Percentiles rank a stretch among this genome's conserved stretches.
Evolutionary conservation across 1,140 invertebrate species (phyloP).

Genomic region (Lerema accius): DNA sequence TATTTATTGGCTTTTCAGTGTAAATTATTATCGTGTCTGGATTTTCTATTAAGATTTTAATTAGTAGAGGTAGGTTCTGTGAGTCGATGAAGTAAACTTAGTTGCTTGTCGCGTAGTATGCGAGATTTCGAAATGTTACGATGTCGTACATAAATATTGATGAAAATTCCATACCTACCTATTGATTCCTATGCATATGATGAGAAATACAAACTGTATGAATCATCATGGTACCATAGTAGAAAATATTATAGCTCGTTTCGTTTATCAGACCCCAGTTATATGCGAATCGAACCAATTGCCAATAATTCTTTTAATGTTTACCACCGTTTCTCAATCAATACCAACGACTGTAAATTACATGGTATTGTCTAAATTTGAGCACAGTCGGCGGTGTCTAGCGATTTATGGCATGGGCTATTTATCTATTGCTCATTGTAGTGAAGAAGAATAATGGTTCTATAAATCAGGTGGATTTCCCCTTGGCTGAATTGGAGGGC

Average conservation of each 20-base stretch:
- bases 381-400: slow-evolving; percentile 4
- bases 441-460: slow-evolving; percentile 23
- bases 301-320: background rate
- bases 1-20: slow-evolving; percentile 15
- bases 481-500: slow-evolving; percentile 2
- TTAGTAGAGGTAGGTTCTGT: background rate
- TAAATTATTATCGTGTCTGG: slow-evolving; percentile 14
- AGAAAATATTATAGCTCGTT: too few relatives aligned
- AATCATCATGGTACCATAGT: too few relatives aligned
- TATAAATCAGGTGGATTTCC: slow-evolving; percentile 15
- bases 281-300: background rate
- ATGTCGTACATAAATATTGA: too few relatives aligned
- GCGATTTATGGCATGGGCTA: slow-evolving; percentile 15
- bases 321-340: background rate
- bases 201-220: too few relatives aligned
- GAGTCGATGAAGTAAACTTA: too few relatives aligned
- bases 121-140: too few relatives aligned
- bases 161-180: too few relatives aligned
- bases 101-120: too few relatives aligned
- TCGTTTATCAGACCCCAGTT: too few relatives aligned
- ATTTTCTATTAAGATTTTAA: slow-evolving; percentile 24
- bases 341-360: slow-evolving; percentile 1
- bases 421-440: slow-evolving; percentile 19
- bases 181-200: too few relatives aligned
- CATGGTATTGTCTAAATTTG: slow-evolving; percentile 19